Conservation (phyloP, 2,888 invertebrate genomes). For the Dryobotodes eremita region DNA sequence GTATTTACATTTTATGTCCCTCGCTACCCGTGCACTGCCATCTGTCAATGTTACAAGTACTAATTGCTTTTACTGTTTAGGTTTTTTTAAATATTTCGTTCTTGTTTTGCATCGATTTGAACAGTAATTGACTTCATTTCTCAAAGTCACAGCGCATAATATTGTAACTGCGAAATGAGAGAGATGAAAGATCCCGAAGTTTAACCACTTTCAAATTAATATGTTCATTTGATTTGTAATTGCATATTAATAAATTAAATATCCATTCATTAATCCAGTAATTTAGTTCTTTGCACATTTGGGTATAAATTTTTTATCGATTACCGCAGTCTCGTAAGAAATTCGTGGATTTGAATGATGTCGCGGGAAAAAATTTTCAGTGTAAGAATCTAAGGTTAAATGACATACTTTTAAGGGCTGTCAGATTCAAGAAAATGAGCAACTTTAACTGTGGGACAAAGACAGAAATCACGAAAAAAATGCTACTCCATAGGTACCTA, state of each 20-base stretch:
- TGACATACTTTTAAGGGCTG: neutral
- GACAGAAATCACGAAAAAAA: neutral
- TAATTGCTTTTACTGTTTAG: slow-evolving; percentile 16
- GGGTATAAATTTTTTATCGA: neutral
- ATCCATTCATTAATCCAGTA: neutral
- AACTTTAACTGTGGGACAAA: neutral
- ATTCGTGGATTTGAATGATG: neutral
- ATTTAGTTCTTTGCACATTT: neutral
- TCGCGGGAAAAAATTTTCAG: neutral
- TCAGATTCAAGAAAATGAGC: neutral
- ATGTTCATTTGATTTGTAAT: neutral
- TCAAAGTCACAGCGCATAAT: slow-evolving; percentile 34
- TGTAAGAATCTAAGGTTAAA: neutral
- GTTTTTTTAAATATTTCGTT: slow-evolving; percentile 15
- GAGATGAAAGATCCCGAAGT: slow-evolving; percentile 1
- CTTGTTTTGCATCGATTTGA: slow-evolving; percentile 23
- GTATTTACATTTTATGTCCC: too few relatives aligned
- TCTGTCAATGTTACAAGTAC: slow-evolving; percentile 35
- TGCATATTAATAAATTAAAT: neutral
- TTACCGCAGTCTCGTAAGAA: neutral
- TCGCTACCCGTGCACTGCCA: neutral
- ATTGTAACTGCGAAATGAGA: neutral
- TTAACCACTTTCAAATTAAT: neutral
- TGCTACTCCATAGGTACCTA: neutral
- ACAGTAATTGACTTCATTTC: slow-evolving; percentile 37